A percentile compares a stretch with the other conserved stretches of the same genome.
Conservation (phyloP, 2,113 vertebrate species). For the Aptenodytes patagonicus region DNA sequence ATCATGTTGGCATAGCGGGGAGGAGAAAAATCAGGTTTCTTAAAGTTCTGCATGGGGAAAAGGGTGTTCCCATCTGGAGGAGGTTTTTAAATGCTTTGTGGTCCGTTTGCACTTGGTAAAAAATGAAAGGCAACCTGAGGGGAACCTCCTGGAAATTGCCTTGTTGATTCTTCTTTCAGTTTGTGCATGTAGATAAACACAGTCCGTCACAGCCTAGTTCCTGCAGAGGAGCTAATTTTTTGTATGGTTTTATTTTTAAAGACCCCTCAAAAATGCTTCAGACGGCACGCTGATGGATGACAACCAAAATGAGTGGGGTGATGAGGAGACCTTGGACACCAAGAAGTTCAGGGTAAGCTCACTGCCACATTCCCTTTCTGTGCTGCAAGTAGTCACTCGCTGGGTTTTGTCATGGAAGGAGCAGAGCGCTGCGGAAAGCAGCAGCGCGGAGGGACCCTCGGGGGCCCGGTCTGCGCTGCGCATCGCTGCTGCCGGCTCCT, state of each 20-base stretch:
- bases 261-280: slow-evolving; percentile 90
- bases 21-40: not conserved
- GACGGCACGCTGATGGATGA: slow-evolving; percentile 95
- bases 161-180: not conserved
- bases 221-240: not conserved
- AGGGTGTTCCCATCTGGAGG: not conserved
- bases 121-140: not conserved
- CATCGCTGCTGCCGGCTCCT: not conserved
- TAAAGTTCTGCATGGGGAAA: not conserved
- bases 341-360: slow-evolving; percentile 91
- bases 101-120: not conserved
- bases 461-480: not conserved
- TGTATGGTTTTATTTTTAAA: slow-evolving; percentile 38
- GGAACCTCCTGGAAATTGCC: not conserved
- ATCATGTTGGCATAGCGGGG: accelerated
- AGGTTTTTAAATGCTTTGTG: not conserved
- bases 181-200: not conserved
- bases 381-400: not conserved
- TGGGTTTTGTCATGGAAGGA: not conserved
- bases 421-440: not conserved
- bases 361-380: not conserved
- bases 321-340: slow-evolving; percentile 85
- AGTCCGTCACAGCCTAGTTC: not conserved
- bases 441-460: not conserved
- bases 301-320: slow-evolving; percentile 92